Percentiles rank a stretch among this genome's conserved stretches.
These are phyloP conservation scores for Sebastes flavidus DNA, from an alignment of 2,797 vertebrate species.

Conservation along the genomic window DNA sequence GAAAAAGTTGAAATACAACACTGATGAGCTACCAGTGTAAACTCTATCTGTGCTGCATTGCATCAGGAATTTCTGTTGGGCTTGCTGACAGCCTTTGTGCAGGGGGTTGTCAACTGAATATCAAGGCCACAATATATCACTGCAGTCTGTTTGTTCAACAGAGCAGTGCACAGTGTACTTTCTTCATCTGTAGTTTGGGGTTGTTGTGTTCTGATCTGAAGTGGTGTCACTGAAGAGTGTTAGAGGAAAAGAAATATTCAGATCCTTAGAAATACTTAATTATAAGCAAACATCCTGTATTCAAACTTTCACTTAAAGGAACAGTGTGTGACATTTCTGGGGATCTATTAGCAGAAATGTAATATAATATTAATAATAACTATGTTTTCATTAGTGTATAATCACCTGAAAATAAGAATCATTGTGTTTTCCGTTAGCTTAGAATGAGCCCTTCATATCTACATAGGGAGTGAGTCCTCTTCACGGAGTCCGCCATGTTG, in stretches of 20 bases:
- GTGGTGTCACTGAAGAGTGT: neutral
- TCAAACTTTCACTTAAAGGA: neutral
- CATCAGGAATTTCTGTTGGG: conserved; percentile 54
- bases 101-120: conserved; percentile 47
- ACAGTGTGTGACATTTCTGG: too few species aligned
- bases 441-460: too few species aligned
- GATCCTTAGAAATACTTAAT: neutral
- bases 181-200: conserved; percentile 1
- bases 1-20: conserved; percentile 51
- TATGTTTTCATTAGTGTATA: too few species aligned
- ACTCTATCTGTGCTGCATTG: conserved; percentile 43
- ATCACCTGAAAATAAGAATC: too few species aligned
- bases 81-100: conserved; percentile 42
- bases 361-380: too few species aligned
- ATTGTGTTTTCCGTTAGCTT: too few species aligned
- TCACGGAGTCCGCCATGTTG: too few species aligned
- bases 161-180: neutral
- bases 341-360: too few species aligned
- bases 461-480: too few species aligned
- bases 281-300: neutral
- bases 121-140: conserved; percentile 58
- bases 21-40: conserved; percentile 63
- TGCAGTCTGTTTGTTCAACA: conserved; percentile 40
- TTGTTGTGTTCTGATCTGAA: neutral
- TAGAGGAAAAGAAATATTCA: neutral